Percentiles rank a stretch among this genome's conserved stretches.
Conservation (phyloP, 2,797 vertebrate genomes). For the Mallotus villosus region DNA sequence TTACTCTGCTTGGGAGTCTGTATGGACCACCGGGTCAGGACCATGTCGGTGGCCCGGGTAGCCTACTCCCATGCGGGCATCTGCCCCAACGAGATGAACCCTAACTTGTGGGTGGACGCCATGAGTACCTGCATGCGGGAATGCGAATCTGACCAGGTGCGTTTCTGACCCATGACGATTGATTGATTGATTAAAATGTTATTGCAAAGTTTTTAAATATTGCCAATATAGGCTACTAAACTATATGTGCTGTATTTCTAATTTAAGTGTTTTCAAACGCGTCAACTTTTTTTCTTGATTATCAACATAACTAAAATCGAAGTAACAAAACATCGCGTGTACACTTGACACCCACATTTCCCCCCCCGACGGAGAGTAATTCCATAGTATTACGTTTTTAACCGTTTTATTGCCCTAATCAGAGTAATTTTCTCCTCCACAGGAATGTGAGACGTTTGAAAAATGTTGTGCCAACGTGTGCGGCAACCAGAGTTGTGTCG, state of each 20-base stretch:
- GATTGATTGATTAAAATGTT: background rate
- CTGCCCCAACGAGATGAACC: slow-evolving; percentile 98
- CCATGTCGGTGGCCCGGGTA: slow-evolving; percentile 73
- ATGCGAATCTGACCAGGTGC: slow-evolving; percentile 91
- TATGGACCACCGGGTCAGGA: slow-evolving; percentile 69
- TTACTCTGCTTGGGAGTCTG: slow-evolving; percentile 73
- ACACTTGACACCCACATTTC: background rate
- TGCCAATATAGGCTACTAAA: background rate
- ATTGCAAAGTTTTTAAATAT: background rate
- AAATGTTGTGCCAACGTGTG: slow-evolving; percentile 98
- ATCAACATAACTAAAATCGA: too few relatives aligned
- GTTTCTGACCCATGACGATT: slow-evolving; percentile 25
- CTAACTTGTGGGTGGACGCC: slow-evolving; percentile 98
- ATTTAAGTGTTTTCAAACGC: background rate
- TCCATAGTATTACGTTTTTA: background rate
- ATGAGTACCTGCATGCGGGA: slow-evolving; percentile 97
- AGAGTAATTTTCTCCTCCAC: background rate
- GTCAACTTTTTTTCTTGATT: background rate
- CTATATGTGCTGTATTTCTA: background rate
- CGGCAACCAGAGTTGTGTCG: slow-evolving; percentile 95
- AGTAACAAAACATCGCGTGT: too few relatives aligned
- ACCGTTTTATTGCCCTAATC: background rate
- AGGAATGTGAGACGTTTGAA: slow-evolving; percentile 97
- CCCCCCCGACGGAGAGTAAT: background rate
- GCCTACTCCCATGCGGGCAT: slow-evolving; percentile 89